A percentile compares a stretch with the other conserved stretches of the same genome.
Conservation (phyloP, 2,113 vertebrate genomes). For the Alligator sinensis region DNA sequence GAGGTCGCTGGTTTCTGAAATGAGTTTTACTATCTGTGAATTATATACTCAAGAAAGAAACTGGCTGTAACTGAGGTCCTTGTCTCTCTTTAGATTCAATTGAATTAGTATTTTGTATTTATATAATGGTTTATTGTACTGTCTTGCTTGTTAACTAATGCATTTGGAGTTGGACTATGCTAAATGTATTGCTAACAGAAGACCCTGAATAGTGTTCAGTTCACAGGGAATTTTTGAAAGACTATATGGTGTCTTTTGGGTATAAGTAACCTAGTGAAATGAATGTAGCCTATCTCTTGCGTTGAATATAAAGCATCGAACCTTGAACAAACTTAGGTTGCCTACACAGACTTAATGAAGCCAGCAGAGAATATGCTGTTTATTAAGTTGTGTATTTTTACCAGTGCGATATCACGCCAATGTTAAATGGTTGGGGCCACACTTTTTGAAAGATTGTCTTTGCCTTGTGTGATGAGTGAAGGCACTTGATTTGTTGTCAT, state of each 20-base stretch:
- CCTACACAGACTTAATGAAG: background rate
- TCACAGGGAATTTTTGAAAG: background rate
- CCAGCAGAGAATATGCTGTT: background rate
- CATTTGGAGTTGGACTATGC: background rate
- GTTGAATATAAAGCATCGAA: background rate
- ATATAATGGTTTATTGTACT: background rate
- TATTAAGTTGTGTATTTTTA: no score
- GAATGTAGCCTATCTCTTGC: background rate
- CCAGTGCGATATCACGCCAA: no score
- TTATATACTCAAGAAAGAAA: background rate
- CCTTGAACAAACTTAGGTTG: background rate
- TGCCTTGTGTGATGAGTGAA: background rate
- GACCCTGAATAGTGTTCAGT: background rate
- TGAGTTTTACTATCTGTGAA: background rate
- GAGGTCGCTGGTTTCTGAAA: background rate
- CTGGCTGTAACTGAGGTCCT: background rate
- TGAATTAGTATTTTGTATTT: background rate
- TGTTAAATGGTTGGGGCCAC: background rate
- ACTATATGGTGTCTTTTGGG: background rate
- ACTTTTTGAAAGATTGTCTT: background rate
- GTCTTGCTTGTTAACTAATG: background rate
- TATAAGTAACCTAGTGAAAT: background rate
- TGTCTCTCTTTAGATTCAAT: background rate
- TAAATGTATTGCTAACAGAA: background rate
- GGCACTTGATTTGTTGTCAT: background rate